Evolutionary conservation across 2,888 invertebrate species (phyloP), one percentile per base, ranked within the genome.

Genomic region (Drosophila austrosaltans): DNA sequence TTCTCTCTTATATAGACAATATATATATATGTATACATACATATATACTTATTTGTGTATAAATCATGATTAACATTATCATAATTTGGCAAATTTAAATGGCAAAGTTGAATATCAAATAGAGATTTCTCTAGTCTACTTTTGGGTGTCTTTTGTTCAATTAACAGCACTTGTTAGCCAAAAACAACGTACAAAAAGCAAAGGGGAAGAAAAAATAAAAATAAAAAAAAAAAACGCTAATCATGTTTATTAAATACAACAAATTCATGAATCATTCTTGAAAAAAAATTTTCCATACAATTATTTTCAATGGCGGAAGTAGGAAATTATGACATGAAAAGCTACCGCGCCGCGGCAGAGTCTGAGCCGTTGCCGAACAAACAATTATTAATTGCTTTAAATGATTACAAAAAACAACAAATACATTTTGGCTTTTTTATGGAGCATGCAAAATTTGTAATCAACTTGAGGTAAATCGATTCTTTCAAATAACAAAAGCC

Each of bases 241-340:
- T 57, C 57, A 57, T 57, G 57, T 39, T 57, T 57, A 32, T 20
- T 57, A 57, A 57, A 36, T 39, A 57, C 39, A 57, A 39, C 57
- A 57, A 57, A 57, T 57, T 39, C 36, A 57, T 57, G 57, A 57
- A 57, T 57, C 57, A 57, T 57, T 36, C 57, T 39, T 12, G 8
- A 28, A 70, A 75, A 78, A 16, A 16, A 16, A 16, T 78, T 80
- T 81, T 81, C 76, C 81, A 84, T 82, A 69, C 73, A 69, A 68
- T 61, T 78, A 48, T 48, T 80, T 54, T 66, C 75, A 79, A 85
- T 85, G 61, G 81, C 81, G 81, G 81, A 82, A 82, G 76, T 70
- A 60, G 81, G 69, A 85, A 82, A 82, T 81, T 73, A 80, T 63
- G 56, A 68, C 77, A 77, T 82, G 85, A 80, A 85, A 81, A 81